Conservation (phyloP, 2,888 invertebrate genomes). For the Cryptus viduatorius region DNA sequence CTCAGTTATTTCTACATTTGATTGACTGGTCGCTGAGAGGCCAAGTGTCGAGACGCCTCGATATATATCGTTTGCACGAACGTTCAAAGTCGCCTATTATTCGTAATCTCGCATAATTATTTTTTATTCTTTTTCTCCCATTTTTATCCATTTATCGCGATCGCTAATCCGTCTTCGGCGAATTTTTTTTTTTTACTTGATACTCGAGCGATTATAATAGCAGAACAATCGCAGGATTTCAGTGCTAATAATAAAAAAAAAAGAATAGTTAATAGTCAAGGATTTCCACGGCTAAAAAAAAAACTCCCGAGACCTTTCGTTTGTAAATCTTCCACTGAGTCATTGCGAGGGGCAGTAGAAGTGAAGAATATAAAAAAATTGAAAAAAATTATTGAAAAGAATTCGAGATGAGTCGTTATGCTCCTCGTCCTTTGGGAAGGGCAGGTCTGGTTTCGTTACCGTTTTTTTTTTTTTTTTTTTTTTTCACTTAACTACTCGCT, state of each 20-base stretch:
- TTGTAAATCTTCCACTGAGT: slow-evolving; percentile 27
- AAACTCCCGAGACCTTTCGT: slow-evolving; percentile 24
- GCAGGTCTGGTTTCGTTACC: slow-evolving; percentile 45
- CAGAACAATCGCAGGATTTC: neutral
- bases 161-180: neutral
- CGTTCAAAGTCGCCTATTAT: neutral
- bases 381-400: slow-evolving; percentile 1
- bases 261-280: slow-evolving; percentile 6
- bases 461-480: slow-evolving; percentile 18
- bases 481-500: slow-evolving; percentile 15
- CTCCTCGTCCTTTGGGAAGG: slow-evolving; percentile 46
- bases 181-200: neutral
- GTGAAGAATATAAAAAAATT: neutral
- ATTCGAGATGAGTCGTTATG: slow-evolving; percentile 24
- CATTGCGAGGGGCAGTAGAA: neutral
- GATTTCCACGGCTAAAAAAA: neutral
- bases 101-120: slow-evolving; percentile 21
- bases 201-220: neutral
- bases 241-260: slow-evolving; percentile 20
- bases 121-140: neutral
- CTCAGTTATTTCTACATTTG: slow-evolving; percentile 74
- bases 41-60: slow-evolving; percentile 66
- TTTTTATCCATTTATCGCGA: neutral
- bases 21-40: slow-evolving; percentile 67
- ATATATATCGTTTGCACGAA: slow-evolving; percentile 31